Conservation (phyloP, 2,888 invertebrate genomes). For the Leptopilina syphax region DNA sequence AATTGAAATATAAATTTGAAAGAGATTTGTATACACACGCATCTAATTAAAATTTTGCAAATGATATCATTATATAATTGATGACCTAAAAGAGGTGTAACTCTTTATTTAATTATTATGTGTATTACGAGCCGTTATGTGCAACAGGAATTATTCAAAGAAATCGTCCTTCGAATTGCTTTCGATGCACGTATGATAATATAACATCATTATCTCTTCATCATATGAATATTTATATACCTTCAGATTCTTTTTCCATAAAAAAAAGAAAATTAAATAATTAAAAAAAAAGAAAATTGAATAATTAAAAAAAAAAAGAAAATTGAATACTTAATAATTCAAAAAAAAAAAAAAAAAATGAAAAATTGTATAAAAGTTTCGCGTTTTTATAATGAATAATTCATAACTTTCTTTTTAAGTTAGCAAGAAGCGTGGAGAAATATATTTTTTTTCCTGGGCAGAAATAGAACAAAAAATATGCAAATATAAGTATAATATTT, state of each 20-base stretch:
- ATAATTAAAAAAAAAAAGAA: neutral
- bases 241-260: neutral
- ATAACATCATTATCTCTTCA: conserved; percentile 17
- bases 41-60: neutral
- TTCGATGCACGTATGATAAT: conserved; percentile 31
- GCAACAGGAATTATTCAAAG: conserved; percentile 11
- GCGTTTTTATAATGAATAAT: too few species aligned
- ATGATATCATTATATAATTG: conserved; percentile 9
- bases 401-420: too few species aligned
- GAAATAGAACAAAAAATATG: neutral
- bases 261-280: neutral
- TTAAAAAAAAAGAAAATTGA: neutral
- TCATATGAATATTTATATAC: conserved; percentile 13
- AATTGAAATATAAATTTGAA: too few species aligned
- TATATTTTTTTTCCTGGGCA: neutral
- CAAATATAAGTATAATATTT: neutral
- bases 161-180: conserved; percentile 30
- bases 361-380: neutral
- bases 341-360: neutral
- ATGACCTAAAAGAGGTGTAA: conserved; percentile 1
- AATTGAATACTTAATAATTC: neutral
- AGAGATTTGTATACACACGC: too few species aligned
- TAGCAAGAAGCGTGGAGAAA: too few species aligned
- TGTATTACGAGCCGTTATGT: conserved; percentile 24
- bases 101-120: conserved; percentile 20